A percentile compares a stretch with the other conserved stretches of the same genome.
These are phyloP conservation scores for Timema podura DNA, from an alignment of 2,888 invertebrate species.

Conservation along the genomic window DNA sequence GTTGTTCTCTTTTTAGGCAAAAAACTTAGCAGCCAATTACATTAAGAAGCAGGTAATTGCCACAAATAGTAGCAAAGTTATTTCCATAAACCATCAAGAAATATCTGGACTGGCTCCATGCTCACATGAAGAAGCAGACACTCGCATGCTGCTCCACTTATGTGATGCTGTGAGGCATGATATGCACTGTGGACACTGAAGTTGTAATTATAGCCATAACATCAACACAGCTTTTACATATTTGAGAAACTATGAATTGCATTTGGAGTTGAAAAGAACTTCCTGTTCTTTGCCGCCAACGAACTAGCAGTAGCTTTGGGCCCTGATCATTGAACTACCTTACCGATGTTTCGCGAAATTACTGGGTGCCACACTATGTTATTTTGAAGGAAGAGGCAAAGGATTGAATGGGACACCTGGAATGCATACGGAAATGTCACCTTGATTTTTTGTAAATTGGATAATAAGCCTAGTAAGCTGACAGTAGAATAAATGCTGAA, in stretches of 20 bases:
- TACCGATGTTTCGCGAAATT: slow-evolving; percentile 1
- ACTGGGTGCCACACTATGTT: background rate
- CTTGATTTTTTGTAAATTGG: background rate
- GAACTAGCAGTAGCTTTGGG: background rate
- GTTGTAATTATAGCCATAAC: too few relatives aligned
- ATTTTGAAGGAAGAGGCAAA: slow-evolving; percentile 7
- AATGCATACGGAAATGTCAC: background rate
- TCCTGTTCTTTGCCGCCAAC: background rate
- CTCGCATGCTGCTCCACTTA: background rate
- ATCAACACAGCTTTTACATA: too few relatives aligned
- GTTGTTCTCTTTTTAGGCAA: background rate
- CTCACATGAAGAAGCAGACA: slow-evolving; percentile 3
- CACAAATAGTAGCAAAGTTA: too few relatives aligned
- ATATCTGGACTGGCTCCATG: background rate
- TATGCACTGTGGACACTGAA: too few relatives aligned
- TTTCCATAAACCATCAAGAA: background rate
- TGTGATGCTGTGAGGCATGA: background rate
- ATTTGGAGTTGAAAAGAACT: background rate
- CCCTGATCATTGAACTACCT: background rate
- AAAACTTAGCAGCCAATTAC: background rate
- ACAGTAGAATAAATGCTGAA: background rate
- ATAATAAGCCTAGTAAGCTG: background rate
- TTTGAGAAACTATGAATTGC: too few relatives aligned
- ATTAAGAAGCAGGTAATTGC: too few relatives aligned
- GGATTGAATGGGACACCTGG: background rate